These are phyloP conservation scores for Drosophila kurseongensis DNA, from an alignment of 1,140 invertebrate genomes.

Conservation along the genomic window DNA sequence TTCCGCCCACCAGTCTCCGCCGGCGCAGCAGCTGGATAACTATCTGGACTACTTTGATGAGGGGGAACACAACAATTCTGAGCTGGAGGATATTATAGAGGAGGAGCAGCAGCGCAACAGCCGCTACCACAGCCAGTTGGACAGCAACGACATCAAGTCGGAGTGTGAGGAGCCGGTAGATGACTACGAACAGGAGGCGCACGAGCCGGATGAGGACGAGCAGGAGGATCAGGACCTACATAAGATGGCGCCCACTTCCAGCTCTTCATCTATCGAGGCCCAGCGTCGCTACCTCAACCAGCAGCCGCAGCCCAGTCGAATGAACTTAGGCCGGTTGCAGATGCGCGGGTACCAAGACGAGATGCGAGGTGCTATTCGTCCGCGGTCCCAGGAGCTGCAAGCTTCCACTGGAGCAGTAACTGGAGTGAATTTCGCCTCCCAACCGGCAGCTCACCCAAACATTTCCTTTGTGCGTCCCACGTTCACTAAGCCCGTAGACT, in stretches of 20 bases:
- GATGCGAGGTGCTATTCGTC: slow-evolving; percentile 47
- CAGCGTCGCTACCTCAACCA: slow-evolving; percentile 64
- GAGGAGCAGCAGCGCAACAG: slow-evolving; percentile 67
- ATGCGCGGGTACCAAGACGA: slow-evolving; percentile 69
- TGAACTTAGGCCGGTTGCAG: slow-evolving; percentile 62
- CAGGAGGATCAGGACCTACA: slow-evolving; percentile 52
- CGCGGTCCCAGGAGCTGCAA: slow-evolving; percentile 69
- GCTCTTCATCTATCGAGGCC: slow-evolving; percentile 18
- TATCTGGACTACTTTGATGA: slow-evolving; percentile 80
- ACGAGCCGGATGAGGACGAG: slow-evolving; percentile 45
- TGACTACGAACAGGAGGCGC: slow-evolving; percentile 58
- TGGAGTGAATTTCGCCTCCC: slow-evolving; percentile 14
- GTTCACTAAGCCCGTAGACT: slow-evolving; percentile 69
- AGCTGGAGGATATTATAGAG: slow-evolving; percentile 76
- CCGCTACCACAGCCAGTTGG: slow-evolving; percentile 53
- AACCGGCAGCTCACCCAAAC: slow-evolving; percentile 52
- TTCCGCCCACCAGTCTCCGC: slow-evolving; percentile 57
- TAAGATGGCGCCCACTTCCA: slow-evolving; percentile 63
- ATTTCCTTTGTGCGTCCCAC: slow-evolving; percentile 79
- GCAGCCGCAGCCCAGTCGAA: slow-evolving; percentile 42
- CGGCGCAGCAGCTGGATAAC: slow-evolving; percentile 61
- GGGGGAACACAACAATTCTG: slow-evolving; percentile 64
- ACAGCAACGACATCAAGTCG: slow-evolving; percentile 78
- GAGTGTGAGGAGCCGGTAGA: slow-evolving; percentile 77
- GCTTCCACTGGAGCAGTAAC: slow-evolving; percentile 9